These are phyloP conservation scores for Rhinella marina DNA, from an alignment of 2,797 vertebrate species.

Conservation along the genomic window DNA sequence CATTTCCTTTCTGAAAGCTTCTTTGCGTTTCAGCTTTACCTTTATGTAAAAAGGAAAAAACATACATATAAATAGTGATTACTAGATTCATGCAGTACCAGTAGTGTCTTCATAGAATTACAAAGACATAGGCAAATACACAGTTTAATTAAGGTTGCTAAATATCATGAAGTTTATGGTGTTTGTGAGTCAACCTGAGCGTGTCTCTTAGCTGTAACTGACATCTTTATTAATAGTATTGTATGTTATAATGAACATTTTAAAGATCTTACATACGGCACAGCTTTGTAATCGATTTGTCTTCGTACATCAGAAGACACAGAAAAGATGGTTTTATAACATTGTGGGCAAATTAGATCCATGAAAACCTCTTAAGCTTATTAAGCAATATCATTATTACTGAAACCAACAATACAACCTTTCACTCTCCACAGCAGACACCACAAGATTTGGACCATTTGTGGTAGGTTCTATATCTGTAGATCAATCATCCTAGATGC, in stretches of 20 bases:
- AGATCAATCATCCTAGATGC: conserved; percentile 47
- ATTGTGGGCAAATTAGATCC: conserved; percentile 22
- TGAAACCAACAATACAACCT: conserved; percentile 1
- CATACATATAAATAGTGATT: background rate
- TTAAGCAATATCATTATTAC: conserved; percentile 9
- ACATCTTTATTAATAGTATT: conserved; percentile 4
- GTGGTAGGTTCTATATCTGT: conserved; percentile 4
- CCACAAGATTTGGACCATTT: conserved; percentile 17
- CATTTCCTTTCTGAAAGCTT: background rate
- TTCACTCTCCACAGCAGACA: conserved; percentile 16
- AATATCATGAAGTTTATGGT: background rate
- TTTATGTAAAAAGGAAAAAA: background rate
- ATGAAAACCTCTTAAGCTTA: conserved; percentile 19
- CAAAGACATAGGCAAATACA: background rate
- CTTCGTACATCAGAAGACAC: conserved; percentile 22
- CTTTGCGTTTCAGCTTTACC: background rate
- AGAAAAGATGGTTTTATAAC: background rate
- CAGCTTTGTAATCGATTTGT: background rate
- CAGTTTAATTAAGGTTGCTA: background rate
- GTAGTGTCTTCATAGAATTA: conserved; percentile 1
- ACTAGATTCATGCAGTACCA: conserved; percentile 23
- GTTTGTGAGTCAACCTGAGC: conserved; percentile 33
- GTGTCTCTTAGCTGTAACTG: conserved; percentile 25
- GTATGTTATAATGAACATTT: background rate
- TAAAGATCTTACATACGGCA: background rate